These are phyloP conservation scores for Triplophysa rosa DNA, from an alignment of 2,113 vertebrate genomes.

Conservation along the genomic window DNA sequence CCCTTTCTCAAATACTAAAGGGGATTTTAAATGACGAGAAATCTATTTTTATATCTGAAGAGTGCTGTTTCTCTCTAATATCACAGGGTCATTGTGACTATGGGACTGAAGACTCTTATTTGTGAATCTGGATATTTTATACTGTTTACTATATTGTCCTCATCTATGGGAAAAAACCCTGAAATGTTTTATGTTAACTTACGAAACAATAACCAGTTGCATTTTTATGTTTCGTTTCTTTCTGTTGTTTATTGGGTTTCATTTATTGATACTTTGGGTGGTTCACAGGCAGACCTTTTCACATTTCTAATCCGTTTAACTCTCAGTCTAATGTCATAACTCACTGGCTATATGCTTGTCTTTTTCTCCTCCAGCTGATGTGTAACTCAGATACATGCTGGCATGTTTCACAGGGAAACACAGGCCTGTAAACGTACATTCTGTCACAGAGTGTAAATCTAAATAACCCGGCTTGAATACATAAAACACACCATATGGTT, in stretches of 20 bases:
- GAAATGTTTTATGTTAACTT: slow-evolving; percentile 61
- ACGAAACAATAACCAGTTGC: slow-evolving; percentile 68
- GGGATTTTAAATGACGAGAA: slow-evolving; percentile 79
- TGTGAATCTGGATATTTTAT: slow-evolving; percentile 74
- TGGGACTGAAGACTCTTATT: slow-evolving; percentile 53
- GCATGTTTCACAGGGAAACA: slow-evolving; percentile 34
- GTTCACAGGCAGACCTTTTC: slow-evolving; percentile 10
- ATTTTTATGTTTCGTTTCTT: slow-evolving; percentile 67
- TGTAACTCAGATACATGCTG: slow-evolving; percentile 43
- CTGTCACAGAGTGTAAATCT: slow-evolving; percentile 1
- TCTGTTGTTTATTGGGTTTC: slow-evolving; percentile 49
- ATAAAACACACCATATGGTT: slow-evolving; percentile 19
- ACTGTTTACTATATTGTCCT: slow-evolving; percentile 69
- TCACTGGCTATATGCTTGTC: slow-evolving; percentile 35
- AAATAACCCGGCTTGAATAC: neutral
- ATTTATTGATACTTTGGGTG: neutral
- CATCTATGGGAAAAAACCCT: slow-evolving; percentile 62
- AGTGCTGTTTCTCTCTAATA: slow-evolving; percentile 47
- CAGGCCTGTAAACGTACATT: slow-evolving; percentile 27
- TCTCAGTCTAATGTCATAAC: slow-evolving; percentile 19
- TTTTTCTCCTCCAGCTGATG: slow-evolving; percentile 37
- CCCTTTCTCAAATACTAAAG: slow-evolving; percentile 65
- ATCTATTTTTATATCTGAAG: slow-evolving; percentile 79
- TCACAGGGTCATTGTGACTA: slow-evolving; percentile 49
- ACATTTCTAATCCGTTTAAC: slow-evolving; percentile 36